These are phyloP conservation scores for Eupithecia abbreviata DNA, from an alignment of 2,888 invertebrate species.

Conservation along the genomic window DNA sequence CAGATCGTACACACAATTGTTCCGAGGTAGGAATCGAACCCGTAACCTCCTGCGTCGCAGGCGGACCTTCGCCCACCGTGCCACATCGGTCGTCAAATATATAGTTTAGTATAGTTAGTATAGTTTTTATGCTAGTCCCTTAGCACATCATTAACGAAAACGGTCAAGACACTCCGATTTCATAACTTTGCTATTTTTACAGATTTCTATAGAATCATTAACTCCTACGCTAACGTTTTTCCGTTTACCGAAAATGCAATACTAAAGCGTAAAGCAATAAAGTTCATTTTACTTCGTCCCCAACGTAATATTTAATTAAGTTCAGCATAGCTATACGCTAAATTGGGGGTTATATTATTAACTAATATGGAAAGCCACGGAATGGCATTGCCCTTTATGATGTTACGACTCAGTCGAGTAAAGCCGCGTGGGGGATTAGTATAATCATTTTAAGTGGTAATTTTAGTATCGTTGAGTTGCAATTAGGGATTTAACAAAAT, in stretches of 20 bases:
- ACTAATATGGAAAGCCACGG: conserved; percentile 22
- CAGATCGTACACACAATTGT: too few relatives aligned
- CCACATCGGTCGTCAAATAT: too few relatives aligned
- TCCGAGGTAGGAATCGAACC: too few relatives aligned
- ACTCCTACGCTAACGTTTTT: neutral
- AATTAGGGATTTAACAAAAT: conserved; percentile 13
- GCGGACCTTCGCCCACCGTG: too few relatives aligned
- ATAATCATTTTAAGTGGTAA: conserved; percentile 1
- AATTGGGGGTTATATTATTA: conserved; percentile 25
- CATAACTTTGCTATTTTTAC: neutral
- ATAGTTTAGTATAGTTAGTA: too few relatives aligned
- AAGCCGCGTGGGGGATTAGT: neutral
- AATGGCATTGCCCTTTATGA: conserved; percentile 24
- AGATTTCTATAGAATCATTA: too few relatives aligned
- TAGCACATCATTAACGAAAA: too few relatives aligned
- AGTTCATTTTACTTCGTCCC: neutral
- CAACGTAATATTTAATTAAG: conserved; percentile 21
- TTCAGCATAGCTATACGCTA: conserved; percentile 15
- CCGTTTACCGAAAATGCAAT: neutral
- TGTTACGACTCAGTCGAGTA: conserved; percentile 8
- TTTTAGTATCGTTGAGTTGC: neutral
- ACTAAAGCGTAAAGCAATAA: neutral
- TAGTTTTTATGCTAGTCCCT: neutral
- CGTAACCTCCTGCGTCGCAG: too few relatives aligned
- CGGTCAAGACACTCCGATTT: too few relatives aligned